Conservation (phyloP, 1,140 invertebrate species). For the Artemia franciscana region DNA sequence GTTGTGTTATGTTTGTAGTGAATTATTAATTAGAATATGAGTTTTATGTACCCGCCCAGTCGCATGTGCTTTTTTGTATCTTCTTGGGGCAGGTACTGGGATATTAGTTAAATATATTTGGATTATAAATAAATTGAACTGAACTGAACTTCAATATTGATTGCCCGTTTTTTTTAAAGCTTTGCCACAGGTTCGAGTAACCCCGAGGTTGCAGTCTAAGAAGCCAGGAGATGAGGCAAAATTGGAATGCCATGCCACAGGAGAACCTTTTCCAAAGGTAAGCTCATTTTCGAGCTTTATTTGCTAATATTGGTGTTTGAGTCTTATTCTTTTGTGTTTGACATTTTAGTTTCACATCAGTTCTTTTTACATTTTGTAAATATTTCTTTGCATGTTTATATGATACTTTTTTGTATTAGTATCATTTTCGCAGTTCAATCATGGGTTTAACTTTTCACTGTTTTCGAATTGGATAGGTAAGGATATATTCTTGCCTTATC, state of each 20-base stretch:
- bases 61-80: too few relatives aligned
- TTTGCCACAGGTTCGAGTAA: conserved; percentile 39
- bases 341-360: background rate
- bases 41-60: too few relatives aligned
- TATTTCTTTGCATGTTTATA: background rate
- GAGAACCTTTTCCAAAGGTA: conserved; percentile 37
- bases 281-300: conserved; percentile 5
- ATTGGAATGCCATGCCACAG: conserved; percentile 42
- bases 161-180: conserved; percentile 26
- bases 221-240: conserved; percentile 35
- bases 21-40: too few relatives aligned
- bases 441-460: too few relatives aligned
- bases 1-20: too few relatives aligned
- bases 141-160: too few relatives aligned
- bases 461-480: too few relatives aligned
- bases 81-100: too few relatives aligned
- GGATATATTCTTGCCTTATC: too few relatives aligned
- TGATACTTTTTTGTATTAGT: background rate
- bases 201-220: conserved; percentile 37
- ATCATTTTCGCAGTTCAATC: background rate
- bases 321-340: background rate
- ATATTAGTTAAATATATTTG: too few relatives aligned
- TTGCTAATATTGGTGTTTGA: background rate
- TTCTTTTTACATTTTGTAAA: background rate
- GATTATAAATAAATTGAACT: too few relatives aligned